phyloP scores from a whole-genome alignment of 2,888 invertebrate genomes.

The Mallateleia sp. region DNA sequence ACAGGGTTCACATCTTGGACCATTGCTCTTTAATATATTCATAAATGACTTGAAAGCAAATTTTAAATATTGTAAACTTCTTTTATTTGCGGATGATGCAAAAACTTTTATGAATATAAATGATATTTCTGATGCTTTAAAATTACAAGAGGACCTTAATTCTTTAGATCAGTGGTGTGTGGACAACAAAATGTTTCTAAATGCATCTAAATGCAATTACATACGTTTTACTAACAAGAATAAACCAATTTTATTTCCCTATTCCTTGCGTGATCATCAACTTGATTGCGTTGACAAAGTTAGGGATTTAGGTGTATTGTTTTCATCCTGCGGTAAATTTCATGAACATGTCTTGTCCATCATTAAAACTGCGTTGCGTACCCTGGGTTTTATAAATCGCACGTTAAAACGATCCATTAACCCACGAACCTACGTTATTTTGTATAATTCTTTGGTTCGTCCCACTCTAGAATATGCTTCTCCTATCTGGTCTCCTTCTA shows the following conservation, averaged over 20 bases:
- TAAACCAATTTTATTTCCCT: not conserved
- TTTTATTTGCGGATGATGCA: conserved; percentile 10
- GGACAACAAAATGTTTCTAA: too few relatives aligned
- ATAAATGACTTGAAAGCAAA: not conserved
- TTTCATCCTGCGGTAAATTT: too few relatives aligned
- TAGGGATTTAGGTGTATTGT: not conserved
- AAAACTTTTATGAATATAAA: conserved; percentile 1
- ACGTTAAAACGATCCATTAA: not conserved
- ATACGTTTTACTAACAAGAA: not conserved
- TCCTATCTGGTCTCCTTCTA: conserved; percentile 6
- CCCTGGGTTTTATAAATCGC: not conserved
- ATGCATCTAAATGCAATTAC: not conserved
- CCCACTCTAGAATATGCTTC: too few relatives aligned
- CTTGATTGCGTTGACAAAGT: not conserved
- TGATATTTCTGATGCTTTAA: not conserved
- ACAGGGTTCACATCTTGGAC: conserved; percentile 4
- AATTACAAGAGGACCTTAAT: not conserved
- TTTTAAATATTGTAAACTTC: not conserved
- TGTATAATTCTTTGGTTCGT: too few relatives aligned
- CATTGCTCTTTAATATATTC: too few relatives aligned
- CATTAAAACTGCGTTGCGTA: not conserved
- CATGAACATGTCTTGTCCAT: not conserved
- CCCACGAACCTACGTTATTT: not conserved
- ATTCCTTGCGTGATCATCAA: not conserved
- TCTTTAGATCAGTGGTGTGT: not conserved